phyloP scores from a whole-genome alignment of 2,113 vertebrate species.

The Crypturellus undulatus region DNA sequence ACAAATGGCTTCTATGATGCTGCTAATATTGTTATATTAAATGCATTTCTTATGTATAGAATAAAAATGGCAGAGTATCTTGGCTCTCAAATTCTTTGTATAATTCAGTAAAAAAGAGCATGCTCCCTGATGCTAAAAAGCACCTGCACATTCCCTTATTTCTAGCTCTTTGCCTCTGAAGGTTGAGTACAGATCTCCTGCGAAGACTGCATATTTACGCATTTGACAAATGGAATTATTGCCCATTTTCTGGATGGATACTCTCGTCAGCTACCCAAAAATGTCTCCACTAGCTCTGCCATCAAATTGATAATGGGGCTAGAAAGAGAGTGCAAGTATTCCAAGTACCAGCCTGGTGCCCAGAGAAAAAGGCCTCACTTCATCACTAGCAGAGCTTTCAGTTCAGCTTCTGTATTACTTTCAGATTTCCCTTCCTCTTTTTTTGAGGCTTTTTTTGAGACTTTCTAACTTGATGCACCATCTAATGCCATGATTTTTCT shows the following conservation, averaged over 20 bases:
- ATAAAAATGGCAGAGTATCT: neutral
- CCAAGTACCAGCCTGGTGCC: neutral
- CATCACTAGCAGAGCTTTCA: neutral
- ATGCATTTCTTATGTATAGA: neutral
- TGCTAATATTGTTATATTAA: neutral
- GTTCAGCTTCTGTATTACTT: neutral
- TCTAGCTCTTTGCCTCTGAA: neutral
- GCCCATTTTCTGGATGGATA: neutral
- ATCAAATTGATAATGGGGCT: neutral
- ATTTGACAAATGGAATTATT: rapidly evolving
- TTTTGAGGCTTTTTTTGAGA: rapidly evolving
- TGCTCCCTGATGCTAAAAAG: neutral
- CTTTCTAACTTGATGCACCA: neutral
- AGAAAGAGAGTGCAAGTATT: neutral
- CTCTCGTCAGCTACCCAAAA: neutral
- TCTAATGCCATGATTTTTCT: neutral
- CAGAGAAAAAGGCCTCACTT: neutral
- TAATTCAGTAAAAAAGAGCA: neutral
- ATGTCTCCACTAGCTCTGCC: neutral
- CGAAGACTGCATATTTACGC: rapidly evolving
- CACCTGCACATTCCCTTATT: neutral
- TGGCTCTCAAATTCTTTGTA: neutral
- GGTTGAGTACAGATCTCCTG: neutral
- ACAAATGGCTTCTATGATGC: neutral
- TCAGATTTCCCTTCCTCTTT: neutral